Conservation (phyloP, 2,797 vertebrate genomes). For the Hydrocynus forskahlii region DNA sequence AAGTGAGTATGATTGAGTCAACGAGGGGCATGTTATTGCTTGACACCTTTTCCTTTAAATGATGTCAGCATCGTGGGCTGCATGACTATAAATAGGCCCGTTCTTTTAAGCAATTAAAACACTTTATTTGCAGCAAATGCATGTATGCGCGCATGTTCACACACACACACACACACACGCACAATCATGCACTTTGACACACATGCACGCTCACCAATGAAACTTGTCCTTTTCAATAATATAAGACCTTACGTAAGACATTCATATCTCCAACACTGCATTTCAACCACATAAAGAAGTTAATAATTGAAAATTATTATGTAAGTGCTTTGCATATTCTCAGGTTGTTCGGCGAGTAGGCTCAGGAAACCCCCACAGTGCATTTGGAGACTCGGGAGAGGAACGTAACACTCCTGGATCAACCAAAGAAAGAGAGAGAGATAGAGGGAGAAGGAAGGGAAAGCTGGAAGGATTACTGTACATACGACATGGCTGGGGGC, state of each 20-base stretch:
- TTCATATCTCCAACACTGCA: constrained; percentile 76
- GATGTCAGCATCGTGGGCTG: constrained; percentile 74
- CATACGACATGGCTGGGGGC: neutral
- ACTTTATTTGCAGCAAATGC: constrained; percentile 65
- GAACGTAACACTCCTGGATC: constrained; percentile 39
- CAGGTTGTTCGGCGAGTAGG: constrained; percentile 66
- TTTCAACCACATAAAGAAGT: constrained; percentile 79
- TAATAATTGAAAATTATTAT: constrained; percentile 80
- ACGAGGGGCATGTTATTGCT: constrained; percentile 35
- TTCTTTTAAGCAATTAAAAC: constrained; percentile 80
- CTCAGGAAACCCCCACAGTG: constrained; percentile 55
- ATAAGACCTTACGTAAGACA: constrained; percentile 78
- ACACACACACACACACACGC: constrained; percentile 59
- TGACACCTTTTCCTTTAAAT: constrained; percentile 60
- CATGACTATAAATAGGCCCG: constrained; percentile 73
- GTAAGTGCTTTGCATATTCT: constrained; percentile 80
- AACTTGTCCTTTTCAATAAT: constrained; percentile 81
- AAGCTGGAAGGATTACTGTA: neutral
- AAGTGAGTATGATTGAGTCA: constrained; percentile 35
- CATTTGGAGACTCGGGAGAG: constrained; percentile 24
- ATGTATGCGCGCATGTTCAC: constrained; percentile 50
- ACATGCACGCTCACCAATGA: constrained; percentile 67
- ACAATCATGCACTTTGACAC: constrained; percentile 49
- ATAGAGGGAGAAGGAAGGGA: constrained; percentile 29
- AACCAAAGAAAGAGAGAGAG: constrained; percentile 14